Conservation (phyloP, 2,797 vertebrate species). For the Rallus crepitans region DNA sequence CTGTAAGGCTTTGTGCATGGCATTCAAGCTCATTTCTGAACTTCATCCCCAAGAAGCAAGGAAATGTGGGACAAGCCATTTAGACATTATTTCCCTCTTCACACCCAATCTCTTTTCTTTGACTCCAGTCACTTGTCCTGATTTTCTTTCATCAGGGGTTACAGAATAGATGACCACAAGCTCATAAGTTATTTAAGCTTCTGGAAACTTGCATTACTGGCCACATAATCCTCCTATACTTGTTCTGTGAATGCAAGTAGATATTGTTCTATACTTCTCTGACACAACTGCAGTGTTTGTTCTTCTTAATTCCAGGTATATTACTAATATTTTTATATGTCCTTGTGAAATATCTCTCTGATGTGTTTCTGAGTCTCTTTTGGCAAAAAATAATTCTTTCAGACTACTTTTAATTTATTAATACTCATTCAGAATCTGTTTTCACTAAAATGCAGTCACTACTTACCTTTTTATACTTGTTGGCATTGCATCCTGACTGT, state of each 20-base stretch:
- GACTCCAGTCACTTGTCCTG: background rate
- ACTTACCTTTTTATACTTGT: background rate
- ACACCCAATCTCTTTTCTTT: background rate
- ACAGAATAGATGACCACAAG: background rate
- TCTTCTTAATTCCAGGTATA: background rate
- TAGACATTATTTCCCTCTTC: background rate
- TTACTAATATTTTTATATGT: background rate
- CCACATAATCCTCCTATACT: background rate
- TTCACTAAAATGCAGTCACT: background rate
- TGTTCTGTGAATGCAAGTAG: background rate
- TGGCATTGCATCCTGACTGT: background rate
- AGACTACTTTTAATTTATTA: background rate
- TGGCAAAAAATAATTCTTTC: background rate
- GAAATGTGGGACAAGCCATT: background rate
- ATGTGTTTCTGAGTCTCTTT: background rate
- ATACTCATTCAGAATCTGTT: background rate
- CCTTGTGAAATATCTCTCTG: conserved; percentile 7
- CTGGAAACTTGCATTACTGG: background rate
- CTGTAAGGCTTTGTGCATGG: background rate
- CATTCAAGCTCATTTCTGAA: background rate
- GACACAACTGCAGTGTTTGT: background rate
- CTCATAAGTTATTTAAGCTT: background rate
- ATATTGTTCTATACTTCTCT: background rate
- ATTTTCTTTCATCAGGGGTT: background rate
- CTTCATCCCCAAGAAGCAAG: background rate